Evolutionary conservation across 2,888 invertebrate genomes (phyloP), one percentile per base, ranked within the genome.

Genomic region (Phortica magna): DNA sequence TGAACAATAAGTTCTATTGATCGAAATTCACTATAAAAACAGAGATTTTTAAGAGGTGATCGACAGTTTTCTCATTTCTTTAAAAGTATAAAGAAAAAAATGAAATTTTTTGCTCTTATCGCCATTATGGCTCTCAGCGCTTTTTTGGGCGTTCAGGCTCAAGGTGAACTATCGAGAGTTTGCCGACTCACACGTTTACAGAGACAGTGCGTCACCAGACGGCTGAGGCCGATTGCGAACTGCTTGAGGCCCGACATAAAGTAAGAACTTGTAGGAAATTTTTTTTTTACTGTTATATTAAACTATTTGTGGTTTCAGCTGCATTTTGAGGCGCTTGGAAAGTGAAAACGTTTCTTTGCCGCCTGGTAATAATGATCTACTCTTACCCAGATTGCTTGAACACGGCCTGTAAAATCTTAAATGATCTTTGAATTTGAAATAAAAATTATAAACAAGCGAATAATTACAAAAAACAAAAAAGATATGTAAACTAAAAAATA

Each of bases 21-120:
- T n/a, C 53, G n/a, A n/a, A 53, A 3, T 53, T 53, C n/a, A 17
- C 59, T 59, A 59, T 59, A 59, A n/a, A 59, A 59, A 12, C 17
- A 1, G n/a, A 59, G 1, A 48, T 12, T 14, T 48, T 7, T 9
- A 19, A 19, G 10, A 61, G 61, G 19, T 22, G 17, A 22, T 61
- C 10, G 19, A 61, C 17, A 7, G 17, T 61, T 22, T 19, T 61
- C 19, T 61, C 10, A 17, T 19, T 17, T 55, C 14, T 7, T 55
- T 31, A 31, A 31, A 22, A 12, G 61, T 61, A 17, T 61, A 17
- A 7, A 10, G 10, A 12, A 6, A 39, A 65, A 65, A 39, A 65
- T 65, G 65, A 65, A 65, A 41, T 65, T 65, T 19, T 39, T 65
- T 65, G 65, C 19, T 65, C n/a, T 41, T 14, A 7, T 65, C 41